Percentiles rank a stretch among this genome's conserved stretches.
These are phyloP conservation scores for Eremobia ochroleuca DNA, from an alignment of 2,888 invertebrate genomes.

Conservation along the genomic window DNA sequence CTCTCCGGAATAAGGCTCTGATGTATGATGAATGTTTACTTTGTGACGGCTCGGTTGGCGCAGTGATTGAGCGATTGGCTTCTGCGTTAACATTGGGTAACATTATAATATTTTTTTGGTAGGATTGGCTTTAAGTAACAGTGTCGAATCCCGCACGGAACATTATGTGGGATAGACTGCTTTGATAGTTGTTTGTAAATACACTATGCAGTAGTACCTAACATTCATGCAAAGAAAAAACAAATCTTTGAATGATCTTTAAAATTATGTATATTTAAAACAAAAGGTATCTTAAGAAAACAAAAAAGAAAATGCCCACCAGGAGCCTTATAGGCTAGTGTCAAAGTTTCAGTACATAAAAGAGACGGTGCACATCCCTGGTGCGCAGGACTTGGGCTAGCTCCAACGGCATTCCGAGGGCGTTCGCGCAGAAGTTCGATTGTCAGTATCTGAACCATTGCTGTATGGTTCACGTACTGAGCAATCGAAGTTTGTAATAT, in stretches of 20 bases:
- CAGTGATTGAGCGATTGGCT: constrained; percentile 31
- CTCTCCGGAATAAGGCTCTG: background rate
- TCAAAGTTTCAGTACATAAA: too few relatives aligned
- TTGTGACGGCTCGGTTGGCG: constrained; percentile 30
- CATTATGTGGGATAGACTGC: constrained; percentile 20
- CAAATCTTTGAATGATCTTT: too few relatives aligned
- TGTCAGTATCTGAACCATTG: background rate
- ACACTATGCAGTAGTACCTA: background rate
- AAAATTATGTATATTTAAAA: too few relatives aligned
- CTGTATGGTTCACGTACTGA: background rate
- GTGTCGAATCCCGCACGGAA: constrained; percentile 20
- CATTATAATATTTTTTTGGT: constrained; percentile 8
- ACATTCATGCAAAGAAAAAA: too few relatives aligned
- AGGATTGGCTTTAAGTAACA: constrained; percentile 24
- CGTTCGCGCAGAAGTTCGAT: too few relatives aligned
- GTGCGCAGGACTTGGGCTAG: background rate
- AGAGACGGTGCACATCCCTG: background rate
- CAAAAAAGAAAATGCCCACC: too few relatives aligned
- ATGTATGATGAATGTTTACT: constrained; percentile 16
- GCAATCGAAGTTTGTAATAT: background rate
- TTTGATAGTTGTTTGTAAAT: constrained; percentile 6
- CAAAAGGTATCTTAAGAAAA: too few relatives aligned
- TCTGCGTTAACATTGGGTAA: constrained; percentile 34
- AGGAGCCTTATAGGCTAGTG: too few relatives aligned
- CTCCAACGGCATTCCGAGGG: background rate